A percentile compares a stretch with the other conserved stretches of the same genome.
phyloP scores from a whole-genome alignment of 2,113 vertebrate genomes.

The Daphoenositta chrysoptera region DNA sequence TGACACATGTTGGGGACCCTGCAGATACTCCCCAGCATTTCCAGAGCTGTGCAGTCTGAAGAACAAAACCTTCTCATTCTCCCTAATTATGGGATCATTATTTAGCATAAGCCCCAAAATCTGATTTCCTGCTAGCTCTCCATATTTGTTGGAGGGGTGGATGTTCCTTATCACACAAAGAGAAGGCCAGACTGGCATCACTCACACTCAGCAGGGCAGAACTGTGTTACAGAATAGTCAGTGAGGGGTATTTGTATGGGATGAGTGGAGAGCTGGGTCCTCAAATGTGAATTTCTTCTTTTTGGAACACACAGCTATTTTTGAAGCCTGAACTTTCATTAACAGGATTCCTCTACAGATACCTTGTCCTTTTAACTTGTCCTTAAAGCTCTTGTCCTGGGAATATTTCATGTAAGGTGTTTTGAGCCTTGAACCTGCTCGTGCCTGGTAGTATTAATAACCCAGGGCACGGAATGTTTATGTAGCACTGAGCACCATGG shows the following conservation, averaged over 20 bases:
- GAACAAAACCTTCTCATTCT: neutral
- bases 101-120: neutral
- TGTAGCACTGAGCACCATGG: slow-evolving; percentile 21
- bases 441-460: slow-evolving; percentile 23
- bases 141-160: neutral
- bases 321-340: neutral
- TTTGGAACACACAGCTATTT: neutral
- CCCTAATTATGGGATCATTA: neutral
- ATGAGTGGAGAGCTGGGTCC: neutral
- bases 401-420: neutral
- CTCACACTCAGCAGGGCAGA: neutral
- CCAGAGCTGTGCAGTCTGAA: neutral
- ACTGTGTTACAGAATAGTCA: neutral
- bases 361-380: neutral
- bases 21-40: neutral
- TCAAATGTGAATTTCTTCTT: neutral
- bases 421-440: neutral
- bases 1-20: neutral
- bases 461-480: neutral
- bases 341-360: neutral
- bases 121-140: neutral
- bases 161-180: neutral
- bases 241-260: neutral
- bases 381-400: neutral
- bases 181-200: neutral